A percentile compares a stretch with the other conserved stretches of the same genome.
These are phyloP conservation scores for Tachina lurida DNA, from an alignment of 2,888 invertebrate genomes.

Conservation along the genomic window DNA sequence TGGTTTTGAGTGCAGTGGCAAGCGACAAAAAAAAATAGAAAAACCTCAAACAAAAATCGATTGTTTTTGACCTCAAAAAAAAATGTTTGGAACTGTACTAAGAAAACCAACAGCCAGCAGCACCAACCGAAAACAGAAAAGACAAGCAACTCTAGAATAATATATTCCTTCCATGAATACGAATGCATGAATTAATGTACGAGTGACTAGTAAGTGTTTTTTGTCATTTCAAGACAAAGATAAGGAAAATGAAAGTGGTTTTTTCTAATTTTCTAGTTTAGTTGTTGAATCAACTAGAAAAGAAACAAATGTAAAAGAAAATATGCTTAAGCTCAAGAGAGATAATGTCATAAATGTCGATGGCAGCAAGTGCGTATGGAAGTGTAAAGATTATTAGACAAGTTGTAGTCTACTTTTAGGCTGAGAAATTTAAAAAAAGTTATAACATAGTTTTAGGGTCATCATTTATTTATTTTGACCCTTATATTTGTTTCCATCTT, in stretches of 20 bases:
- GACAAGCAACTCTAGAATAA: constrained; percentile 10
- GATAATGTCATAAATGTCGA: constrained; percentile 12
- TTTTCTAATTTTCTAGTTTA: constrained; percentile 9
- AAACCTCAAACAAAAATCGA: constrained; percentile 53
- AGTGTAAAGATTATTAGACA: neutral
- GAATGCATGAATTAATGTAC: constrained; percentile 4
- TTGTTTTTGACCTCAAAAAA: constrained; percentile 63
- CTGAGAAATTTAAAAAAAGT: neutral
- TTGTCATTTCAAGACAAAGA: constrained; percentile 29
- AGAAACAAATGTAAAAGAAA: neutral
- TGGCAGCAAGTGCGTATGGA: neutral
- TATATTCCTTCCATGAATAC: constrained; percentile 20
- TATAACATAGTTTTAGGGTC: neutral
- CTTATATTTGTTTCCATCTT: too few relatives aligned
- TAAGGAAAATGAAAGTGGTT: constrained; percentile 14
- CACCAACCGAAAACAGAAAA: neutral
- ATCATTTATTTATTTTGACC: neutral
- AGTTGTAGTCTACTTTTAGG: neutral
- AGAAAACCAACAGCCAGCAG: constrained; percentile 5
- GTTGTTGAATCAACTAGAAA: constrained; percentile 12
- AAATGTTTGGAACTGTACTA: constrained; percentile 40
- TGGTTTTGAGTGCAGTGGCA: constrained; percentile 29
- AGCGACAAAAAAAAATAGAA: neutral
- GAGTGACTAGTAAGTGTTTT: neutral
- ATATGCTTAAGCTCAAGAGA: neutral